Base-by-base conservation (phyloP, 2,113 vertebrate genomes). In the Eublepharis macularius region DNA sequence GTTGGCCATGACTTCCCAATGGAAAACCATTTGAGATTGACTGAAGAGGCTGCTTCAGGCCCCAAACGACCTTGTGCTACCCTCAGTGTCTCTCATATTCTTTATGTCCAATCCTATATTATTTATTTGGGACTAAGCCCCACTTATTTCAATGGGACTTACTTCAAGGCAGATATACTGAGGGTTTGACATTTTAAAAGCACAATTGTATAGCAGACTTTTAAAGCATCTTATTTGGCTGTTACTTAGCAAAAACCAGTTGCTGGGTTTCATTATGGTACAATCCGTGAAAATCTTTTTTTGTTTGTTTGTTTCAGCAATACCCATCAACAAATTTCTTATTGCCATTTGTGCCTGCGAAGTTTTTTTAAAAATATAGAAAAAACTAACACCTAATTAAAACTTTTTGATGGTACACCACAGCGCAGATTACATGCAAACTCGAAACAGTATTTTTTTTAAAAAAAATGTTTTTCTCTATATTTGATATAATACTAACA, bases 401-500 rank as follows among this genome's bases (percentile, higher is more conserved):
- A 92, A 87, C 47, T 88, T 87, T 93, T 94, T 84, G 80, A 91
- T 92, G 83, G 41, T 89, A 85, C 34, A 91, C 81, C 63, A 84
- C 54, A 92, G 85, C 81, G 68, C 57, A 91, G 73, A 80, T 92
- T 92, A 87, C 86, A 89, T 92, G 8, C 83, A 89, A 92, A 92
- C 90, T 84, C 84, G 76, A 92, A 87, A 83, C 80, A 87, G 82
- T 84, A 88, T 87, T 89, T 6, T 92, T 39, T 84, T 86, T 90
- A 82, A 87, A 93, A 95, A 94, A 76, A 2, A 24, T 73, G 63
- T 19, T 90, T 79, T 89, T 49, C 92, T 94, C 87, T 78, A 92
- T 85, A 90, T 86, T 92, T 91, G 92, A 92, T 94, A 96, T 91
- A 96, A 97, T 95, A 93, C 90, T 94, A 94, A 96, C 95, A 94